Evolutionary conservation across 35 echinoderm and acorn worm genomes (phyloP).

Genomic region (Patiria miniata): DNA sequence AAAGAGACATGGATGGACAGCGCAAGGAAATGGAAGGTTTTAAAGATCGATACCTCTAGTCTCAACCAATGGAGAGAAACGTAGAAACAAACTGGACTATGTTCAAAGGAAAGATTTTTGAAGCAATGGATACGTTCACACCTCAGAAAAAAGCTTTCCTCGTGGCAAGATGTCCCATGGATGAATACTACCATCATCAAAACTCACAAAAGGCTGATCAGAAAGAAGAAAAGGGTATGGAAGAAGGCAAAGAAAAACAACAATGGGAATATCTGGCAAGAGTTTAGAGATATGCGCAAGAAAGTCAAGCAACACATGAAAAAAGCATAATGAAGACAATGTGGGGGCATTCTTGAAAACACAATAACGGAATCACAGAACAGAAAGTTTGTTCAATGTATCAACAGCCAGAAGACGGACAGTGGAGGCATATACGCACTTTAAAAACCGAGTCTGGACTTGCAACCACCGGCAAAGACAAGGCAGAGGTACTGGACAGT

Average conservation of each 20-base stretch:
- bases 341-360: not conserved
- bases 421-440: not conserved
- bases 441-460: not conserved
- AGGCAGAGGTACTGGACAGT: constrained; percentile 18
- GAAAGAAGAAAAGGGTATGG: constrained; percentile 34
- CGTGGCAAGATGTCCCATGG: constrained; percentile 43
- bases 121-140: constrained; percentile 11
- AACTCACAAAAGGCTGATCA: constrained; percentile 36
- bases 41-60: constrained; percentile 11
- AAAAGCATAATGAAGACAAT: not conserved
- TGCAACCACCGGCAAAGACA: not conserved
- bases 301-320: constrained; percentile 17
- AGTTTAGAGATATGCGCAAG: constrained; percentile 34
- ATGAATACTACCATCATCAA: constrained; percentile 27
- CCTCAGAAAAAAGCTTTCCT: constrained; percentile 21
- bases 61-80: not conserved
- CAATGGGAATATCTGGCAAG: constrained; percentile 30
- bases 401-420: not conserved
- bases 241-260: constrained; percentile 34
- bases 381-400: not conserved
- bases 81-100: constrained; percentile 25
- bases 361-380: not conserved
- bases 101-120: constrained; percentile 9
- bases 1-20: constrained; percentile 38
- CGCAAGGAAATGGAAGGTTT: constrained; percentile 15